Base-by-base conservation (phyloP, 2,113 vertebrate species). In the Centropus unirufus region DNA sequence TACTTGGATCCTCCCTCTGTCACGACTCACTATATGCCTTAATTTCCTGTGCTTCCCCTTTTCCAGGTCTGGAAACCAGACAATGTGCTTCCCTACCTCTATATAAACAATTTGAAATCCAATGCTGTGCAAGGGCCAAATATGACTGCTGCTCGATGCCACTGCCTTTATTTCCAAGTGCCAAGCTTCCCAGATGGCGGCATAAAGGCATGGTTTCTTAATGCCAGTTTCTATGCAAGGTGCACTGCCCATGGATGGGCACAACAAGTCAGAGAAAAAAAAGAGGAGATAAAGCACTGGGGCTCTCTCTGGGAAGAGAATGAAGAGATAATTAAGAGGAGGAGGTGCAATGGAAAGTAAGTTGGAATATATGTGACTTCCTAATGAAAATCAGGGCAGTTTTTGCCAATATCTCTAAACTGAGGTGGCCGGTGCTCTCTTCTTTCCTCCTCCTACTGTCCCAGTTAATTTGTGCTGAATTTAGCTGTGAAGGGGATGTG, bases 61-160 rank as follows among this genome's bases (percentile, higher is more conserved):
- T 91, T 90, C 85, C 77, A 92, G 85, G 64, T 78, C 92, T 97
- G 73, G 76, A 96, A 96, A 95, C 44, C 73, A 86, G 90, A 90
- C 57, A 68, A 47, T 81, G 40, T 9, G 6, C 36, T 88, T 89
- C 79, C 75, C 73, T 61, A 87, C 40, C 83, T 92, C 81, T 93
- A 66, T 10, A 92, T 34, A 87, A 92, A 87, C 73, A 93, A 87
- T 58, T 49, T 6, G 11, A 92, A 93, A 90, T 66, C 77, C 80
- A 73, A 0, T 42, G 24, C 66, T 76, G 62, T 62, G 46, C 36
- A 64, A 58, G 36, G 73, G 89, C 83, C 73, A 95, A 93, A 78
- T 34, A 52, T 3, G 46, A 93, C 47, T 81, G 80, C 79, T 92
- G 69, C 79, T 59, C 39, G 58, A 92, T 1, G 19, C 64, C 36